Percentiles rank a stretch among this genome's conserved stretches.
Conservation (phyloP, 2,113 vertebrate species). For the Atherinomorus stipes region DNA sequence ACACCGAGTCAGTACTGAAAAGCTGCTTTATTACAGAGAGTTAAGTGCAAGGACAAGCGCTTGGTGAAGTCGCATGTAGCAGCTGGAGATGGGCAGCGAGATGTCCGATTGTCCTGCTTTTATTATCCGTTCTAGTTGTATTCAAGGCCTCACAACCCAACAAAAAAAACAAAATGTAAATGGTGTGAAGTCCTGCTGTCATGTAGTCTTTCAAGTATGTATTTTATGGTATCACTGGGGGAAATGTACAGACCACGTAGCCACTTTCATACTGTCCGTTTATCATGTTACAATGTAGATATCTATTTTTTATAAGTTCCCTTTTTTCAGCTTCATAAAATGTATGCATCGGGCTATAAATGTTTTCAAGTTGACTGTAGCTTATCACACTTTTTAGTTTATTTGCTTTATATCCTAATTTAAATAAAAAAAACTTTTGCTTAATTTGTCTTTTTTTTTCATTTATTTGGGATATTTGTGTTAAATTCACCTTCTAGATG, state of each 20-base stretch:
- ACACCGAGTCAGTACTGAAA: constrained; percentile 38
- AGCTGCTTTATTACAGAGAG: constrained; percentile 33
- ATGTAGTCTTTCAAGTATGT: constrained; percentile 43
- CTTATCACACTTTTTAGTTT: constrained; percentile 45
- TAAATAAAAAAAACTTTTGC: constrained; percentile 80
- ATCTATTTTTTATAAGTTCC: constrained; percentile 82
- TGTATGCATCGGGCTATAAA: constrained; percentile 62
- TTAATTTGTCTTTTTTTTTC: constrained; percentile 24
- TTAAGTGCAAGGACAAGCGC: constrained; percentile 2
- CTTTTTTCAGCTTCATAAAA: constrained; percentile 73
- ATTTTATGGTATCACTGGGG: constrained; percentile 30
- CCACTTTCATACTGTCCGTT: constrained; percentile 73
- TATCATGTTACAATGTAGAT: constrained; percentile 85
- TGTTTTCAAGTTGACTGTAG: constrained; percentile 70
- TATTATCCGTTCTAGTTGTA: constrained; percentile 16
- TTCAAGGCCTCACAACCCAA: constrained; percentile 24
- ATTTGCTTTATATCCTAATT: constrained; percentile 78
- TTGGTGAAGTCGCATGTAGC: constrained; percentile 20
- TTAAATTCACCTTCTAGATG: too few species aligned
- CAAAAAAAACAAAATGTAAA: constrained; percentile 34
- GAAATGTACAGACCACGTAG: constrained; percentile 55
- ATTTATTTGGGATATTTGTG: not conserved
- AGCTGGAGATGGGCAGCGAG: constrained; percentile 2
- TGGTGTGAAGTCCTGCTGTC: constrained; percentile 43
- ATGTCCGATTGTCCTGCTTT: constrained; percentile 18